phyloP scores from a whole-genome alignment of 2,113 vertebrate genomes.

The Sinosuthora webbiana region DNA sequence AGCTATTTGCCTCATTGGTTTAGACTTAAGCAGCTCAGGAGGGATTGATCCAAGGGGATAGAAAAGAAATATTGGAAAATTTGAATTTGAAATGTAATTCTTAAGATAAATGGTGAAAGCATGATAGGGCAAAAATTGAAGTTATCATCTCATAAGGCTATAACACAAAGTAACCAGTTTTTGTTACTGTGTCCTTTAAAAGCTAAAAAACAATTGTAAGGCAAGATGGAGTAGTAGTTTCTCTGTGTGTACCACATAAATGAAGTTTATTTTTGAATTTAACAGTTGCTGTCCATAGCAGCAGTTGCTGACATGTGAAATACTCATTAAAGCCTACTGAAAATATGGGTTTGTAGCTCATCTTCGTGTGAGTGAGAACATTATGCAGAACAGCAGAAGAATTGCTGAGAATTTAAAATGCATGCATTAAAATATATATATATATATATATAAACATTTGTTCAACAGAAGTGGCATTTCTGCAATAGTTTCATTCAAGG shows the following conservation, averaged over 20 bases:
- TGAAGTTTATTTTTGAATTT: neutral
- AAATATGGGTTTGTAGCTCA: neutral
- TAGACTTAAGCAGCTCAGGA: neutral
- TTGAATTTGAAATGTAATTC: neutral
- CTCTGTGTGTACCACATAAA: neutral
- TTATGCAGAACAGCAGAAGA: neutral
- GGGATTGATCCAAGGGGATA: neutral
- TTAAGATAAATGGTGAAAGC: neutral
- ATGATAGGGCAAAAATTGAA: neutral
- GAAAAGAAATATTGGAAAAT: neutral
- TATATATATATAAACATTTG: neutral
- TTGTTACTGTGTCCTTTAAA: neutral
- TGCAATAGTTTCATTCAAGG: neutral
- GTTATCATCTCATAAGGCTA: neutral
- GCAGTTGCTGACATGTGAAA: neutral
- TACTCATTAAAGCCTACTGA: neutral
- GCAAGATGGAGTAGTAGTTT: neutral
- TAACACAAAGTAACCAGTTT: neutral
- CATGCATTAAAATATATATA: fast-evolving
- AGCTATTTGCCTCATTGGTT: neutral
- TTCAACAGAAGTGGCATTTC: neutral
- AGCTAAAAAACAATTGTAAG: neutral
- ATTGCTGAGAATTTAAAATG: neutral
- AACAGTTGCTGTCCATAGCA: neutral
- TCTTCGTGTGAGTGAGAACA: neutral